These are phyloP conservation scores for Prolemur simus DNA, from an alignment of 2,113 vertebrate genomes.

Conservation along the genomic window DNA sequence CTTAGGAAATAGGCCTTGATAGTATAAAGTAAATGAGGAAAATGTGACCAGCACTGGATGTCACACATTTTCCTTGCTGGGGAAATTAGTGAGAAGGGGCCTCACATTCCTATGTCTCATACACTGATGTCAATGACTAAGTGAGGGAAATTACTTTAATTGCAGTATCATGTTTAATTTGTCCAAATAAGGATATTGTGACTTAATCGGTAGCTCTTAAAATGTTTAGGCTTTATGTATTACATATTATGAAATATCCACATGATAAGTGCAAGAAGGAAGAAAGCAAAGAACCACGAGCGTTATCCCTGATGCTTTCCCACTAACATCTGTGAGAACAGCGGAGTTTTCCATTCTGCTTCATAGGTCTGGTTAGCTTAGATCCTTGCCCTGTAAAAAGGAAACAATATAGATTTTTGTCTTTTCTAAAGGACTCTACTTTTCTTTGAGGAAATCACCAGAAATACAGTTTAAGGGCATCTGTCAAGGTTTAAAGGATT, in stretches of 20 bases:
- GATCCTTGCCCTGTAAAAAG: slow-evolving; percentile 54
- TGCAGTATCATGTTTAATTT: background rate
- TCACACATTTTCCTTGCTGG: background rate
- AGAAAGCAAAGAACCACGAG: slow-evolving; percentile 67
- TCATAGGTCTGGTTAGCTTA: slow-evolving; percentile 72
- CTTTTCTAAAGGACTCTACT: slow-evolving; percentile 74
- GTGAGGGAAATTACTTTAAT: background rate
- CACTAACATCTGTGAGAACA: slow-evolving; percentile 62
- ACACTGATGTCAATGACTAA: background rate
- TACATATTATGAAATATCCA: background rate
- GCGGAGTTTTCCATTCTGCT: slow-evolving; percentile 76
- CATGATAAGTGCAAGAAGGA: background rate
- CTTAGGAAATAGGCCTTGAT: background rate
- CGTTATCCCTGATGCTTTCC: slow-evolving; percentile 62
- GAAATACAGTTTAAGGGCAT: slow-evolving; percentile 74
- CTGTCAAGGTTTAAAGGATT: slow-evolving; percentile 79
- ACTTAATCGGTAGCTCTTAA: background rate
- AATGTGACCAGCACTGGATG: background rate
- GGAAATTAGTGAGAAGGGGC: background rate
- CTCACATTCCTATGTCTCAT: background rate
- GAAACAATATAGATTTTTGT: slow-evolving; percentile 76
- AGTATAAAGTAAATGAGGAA: background rate
- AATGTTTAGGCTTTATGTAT: background rate
- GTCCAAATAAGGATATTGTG: background rate
- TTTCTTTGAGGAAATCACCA: slow-evolving; percentile 70